Evolutionary conservation across 2,113 vertebrate genomes (phyloP).

Genomic region (Nerophis lumbriciformis): DNA sequence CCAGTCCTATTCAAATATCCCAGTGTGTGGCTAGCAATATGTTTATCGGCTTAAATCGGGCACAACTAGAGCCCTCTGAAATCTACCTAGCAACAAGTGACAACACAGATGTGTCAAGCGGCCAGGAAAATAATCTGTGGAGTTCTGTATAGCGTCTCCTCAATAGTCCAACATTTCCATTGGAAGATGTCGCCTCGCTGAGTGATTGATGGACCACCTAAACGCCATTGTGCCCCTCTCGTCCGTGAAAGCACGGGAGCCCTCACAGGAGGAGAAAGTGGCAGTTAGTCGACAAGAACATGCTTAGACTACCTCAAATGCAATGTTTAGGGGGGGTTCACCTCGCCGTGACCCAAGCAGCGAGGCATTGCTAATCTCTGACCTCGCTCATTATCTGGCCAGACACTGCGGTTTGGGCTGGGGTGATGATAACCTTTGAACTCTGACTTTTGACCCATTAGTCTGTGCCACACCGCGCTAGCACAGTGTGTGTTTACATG

Average conservation of each 20-base stretch:
- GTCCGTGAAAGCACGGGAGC: slow-evolving; percentile 44
- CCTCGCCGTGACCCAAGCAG: slow-evolving; percentile 53
- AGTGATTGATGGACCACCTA: too few relatives aligned
- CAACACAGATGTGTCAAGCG: too few relatives aligned
- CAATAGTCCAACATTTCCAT: too few relatives aligned
- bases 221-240: slow-evolving; percentile 17
- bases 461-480: slow-evolving; percentile 12
- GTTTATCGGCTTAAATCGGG: too few relatives aligned
- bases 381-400: slow-evolving; percentile 61
- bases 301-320: slow-evolving; percentile 32
- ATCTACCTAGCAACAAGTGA: too few relatives aligned
- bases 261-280: slow-evolving; percentile 36
- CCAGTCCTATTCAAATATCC: too few relatives aligned
- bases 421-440: slow-evolving; percentile 66
- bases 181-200: too few relatives aligned
- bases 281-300: slow-evolving; percentile 42
- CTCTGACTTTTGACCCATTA: slow-evolving; percentile 57
- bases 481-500: slow-evolving; percentile 26
- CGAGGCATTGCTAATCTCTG: slow-evolving; percentile 57
- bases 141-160: too few relatives aligned
- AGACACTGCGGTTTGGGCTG: slow-evolving; percentile 55
- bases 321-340: slow-evolving; percentile 44
- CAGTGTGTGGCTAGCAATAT: too few relatives aligned
- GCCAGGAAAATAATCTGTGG: too few relatives aligned
- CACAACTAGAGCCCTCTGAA: too few relatives aligned